phyloP scores from a whole-genome alignment of 2,888 invertebrate species.

The Polymixis flavicincta region DNA sequence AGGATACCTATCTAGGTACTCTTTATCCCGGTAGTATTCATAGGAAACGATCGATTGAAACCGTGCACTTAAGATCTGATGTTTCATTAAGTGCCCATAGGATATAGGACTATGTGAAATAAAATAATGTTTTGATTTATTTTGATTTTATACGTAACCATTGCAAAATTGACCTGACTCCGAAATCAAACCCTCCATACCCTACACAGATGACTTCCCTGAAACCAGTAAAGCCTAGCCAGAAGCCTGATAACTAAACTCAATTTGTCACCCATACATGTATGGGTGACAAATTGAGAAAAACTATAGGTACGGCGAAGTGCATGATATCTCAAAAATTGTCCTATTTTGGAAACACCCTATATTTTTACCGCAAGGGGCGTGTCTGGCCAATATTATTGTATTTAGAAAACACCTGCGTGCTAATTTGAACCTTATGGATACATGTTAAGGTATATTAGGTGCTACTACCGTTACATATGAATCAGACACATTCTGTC shows the following conservation, averaged over 20 bases:
- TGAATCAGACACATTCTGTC: constrained; percentile 4
- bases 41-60: too few relatives aligned
- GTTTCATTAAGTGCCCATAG: too few relatives aligned
- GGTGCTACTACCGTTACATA: not conserved
- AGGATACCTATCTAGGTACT: too few relatives aligned
- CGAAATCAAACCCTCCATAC: not conserved
- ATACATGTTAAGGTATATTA: not conserved
- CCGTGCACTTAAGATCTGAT: too few relatives aligned
- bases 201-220: not conserved
- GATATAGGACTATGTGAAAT: too few relatives aligned
- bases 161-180: not conserved
- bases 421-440: constrained; percentile 28
- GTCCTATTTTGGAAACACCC: constrained; percentile 17
- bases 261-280: not conserved
- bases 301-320: too few relatives aligned
- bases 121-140: too few relatives aligned
- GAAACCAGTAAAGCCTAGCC: not conserved
- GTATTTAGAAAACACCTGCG: not conserved
- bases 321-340: not conserved
- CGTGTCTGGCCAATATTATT: constrained; percentile 64
- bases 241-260: not conserved
- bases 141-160: too few relatives aligned
- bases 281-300: too few relatives aligned
- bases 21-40: too few relatives aligned
- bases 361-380: constrained; percentile 46